Percentiles rank a stretch among this genome's conserved stretches.
Evolutionary conservation across 2,888 invertebrate genomes (phyloP).

Genomic region (Seira ritae): DNA sequence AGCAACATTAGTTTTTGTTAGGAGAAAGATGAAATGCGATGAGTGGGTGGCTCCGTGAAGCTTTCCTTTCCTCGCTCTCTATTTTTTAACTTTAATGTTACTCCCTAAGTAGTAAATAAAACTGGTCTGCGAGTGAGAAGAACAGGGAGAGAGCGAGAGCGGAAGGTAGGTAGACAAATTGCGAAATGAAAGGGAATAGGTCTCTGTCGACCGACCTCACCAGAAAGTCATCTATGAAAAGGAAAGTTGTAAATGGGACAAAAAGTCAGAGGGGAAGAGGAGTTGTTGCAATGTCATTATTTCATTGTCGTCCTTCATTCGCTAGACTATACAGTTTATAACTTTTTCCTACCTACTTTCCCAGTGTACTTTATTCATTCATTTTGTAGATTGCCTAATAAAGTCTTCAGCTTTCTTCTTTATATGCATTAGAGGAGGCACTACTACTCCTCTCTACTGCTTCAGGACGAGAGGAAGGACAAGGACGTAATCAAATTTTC

Average conservation of each 20-base stretch:
- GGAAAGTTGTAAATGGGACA: neutral
- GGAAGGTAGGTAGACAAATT: conserved; percentile 16
- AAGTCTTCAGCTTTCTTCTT: neutral
- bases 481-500: conserved; percentile 30
- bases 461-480: neutral
- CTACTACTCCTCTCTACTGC: too few species aligned
- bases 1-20: neutral
- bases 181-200: neutral
- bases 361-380: neutral
- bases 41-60: neutral
- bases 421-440: too few species aligned
- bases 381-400: neutral
- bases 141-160: neutral
- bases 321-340: neutral
- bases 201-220: conserved; percentile 12
- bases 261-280: conserved; percentile 3
- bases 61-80: neutral
- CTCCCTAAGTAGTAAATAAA: neutral
- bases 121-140: neutral
- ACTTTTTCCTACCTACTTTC: conserved; percentile 8
- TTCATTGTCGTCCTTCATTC: neutral
- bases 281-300: conserved; percentile 11
- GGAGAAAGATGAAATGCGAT: conserved; percentile 25
- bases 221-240: conserved; percentile 11
- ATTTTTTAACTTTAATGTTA: neutral